These are phyloP conservation scores for Drosophila lacicola DNA, from an alignment of 2,888 invertebrate species.

Conservation along the genomic window DNA sequence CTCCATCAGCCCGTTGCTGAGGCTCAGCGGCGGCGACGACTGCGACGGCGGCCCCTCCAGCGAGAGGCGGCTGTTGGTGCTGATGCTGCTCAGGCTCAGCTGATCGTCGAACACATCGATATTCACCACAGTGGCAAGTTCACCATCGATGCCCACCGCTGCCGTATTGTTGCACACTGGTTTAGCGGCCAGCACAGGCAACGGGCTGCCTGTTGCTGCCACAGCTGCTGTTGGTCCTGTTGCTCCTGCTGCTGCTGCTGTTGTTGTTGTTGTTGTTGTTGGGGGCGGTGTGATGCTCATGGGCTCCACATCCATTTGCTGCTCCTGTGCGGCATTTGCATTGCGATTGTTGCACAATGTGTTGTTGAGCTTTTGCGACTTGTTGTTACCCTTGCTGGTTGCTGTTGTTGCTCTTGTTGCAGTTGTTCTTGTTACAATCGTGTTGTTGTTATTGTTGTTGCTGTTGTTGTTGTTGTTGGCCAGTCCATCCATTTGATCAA, in stretches of 20 bases:
- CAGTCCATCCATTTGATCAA: constrained; percentile 65
- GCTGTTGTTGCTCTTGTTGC: constrained; percentile 26
- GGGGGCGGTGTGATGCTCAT: constrained; percentile 48
- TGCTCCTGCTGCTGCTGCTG: constrained; percentile 16
- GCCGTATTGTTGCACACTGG: constrained; percentile 41
- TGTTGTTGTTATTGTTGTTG: constrained; percentile 55
- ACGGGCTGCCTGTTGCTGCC: constrained; percentile 16
- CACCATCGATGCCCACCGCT: constrained; percentile 86
- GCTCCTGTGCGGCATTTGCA: constrained; percentile 13
- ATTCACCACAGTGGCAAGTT: constrained; percentile 86
- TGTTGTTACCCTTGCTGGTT: constrained; percentile 42
- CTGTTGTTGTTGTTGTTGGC: constrained; percentile 58
- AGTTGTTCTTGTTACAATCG: constrained; percentile 25
- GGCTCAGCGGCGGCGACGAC: constrained; percentile 90
- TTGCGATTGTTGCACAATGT: constrained; percentile 21
- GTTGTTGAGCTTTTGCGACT: constrained; percentile 10
- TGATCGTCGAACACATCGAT: constrained; percentile 89
- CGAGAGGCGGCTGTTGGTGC: constrained; percentile 92
- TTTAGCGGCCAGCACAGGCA: background rate
- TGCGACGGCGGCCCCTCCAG: constrained; percentile 88
- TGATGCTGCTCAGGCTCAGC: constrained; percentile 93
- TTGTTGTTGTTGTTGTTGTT: background rate
- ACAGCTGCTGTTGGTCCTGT: constrained; percentile 19
- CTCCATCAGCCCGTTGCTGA: constrained; percentile 86
- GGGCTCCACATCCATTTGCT: constrained; percentile 18